Evolutionary conservation across 92 coral and sea anemone genomes (phyloP), one percentile per base, ranked within the genome.

Genomic region (Epizoanthus illoricatus): DNA sequence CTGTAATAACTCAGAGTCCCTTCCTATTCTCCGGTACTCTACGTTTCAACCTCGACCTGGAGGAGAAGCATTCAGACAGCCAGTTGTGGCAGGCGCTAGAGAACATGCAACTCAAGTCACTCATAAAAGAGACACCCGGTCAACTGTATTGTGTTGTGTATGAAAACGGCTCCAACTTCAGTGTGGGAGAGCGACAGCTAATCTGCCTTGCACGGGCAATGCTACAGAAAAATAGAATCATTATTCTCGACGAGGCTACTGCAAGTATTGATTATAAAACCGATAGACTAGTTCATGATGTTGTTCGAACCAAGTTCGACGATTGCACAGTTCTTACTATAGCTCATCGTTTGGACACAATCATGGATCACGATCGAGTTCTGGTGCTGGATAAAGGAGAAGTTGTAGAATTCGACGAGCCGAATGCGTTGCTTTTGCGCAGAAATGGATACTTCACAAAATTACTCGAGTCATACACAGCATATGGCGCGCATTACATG

Each of bases 141-240:
- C 63, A 58, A 58, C 63, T 58, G 5, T 58, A 58, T n/a, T 58
- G 63, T n/a, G 20, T 15, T n/a, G 63, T 58, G 63, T 10, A 28
- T 28, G 36, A 28, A 28, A 28, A 28, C 36, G 36, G 36, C 36
- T 28, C 36, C 36, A 28, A 28, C 36, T 28, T 28, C 36, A 28
- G 36, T 28, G 36, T 28, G 36, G 36, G 36, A 28, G 36, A 28
- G 36, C 63, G 63, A 58, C 63, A 58, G 63, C 17, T 58, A 1
- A 58, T 58, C n/a, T 58, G 63, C 20, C 63, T 58, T 58, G 63
- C 63, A 58, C 63, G 63, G 63, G 63, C 63, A 11, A 58, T 58
- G 63, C 20, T 58, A 1, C 63, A 58, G 63, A 58, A 58, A 58
- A 58, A 58, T 10, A 58, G 20, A 58, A 8, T 58, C 9, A 15